phyloP scores from a whole-genome alignment of 2,888 invertebrate genomes.

The Cheiracanthium punctorium region DNA sequence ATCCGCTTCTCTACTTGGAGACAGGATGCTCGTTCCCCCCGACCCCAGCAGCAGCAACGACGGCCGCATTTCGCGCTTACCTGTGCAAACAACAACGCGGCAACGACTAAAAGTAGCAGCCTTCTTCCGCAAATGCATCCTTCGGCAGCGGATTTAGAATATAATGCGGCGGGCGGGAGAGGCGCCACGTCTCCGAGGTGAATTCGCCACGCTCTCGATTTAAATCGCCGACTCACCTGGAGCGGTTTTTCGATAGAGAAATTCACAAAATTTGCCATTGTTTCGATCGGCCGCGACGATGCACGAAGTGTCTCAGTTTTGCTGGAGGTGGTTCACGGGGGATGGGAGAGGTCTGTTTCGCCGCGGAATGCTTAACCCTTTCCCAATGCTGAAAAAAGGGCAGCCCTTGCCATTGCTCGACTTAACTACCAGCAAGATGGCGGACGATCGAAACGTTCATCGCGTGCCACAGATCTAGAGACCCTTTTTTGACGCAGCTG shows the following conservation, averaged over 20 bases:
- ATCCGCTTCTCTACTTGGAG: background rate
- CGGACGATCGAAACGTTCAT: too few species aligned
- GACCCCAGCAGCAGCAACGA: constrained; percentile 24
- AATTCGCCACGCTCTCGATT: constrained; percentile 51
- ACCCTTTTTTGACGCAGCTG: too few species aligned
- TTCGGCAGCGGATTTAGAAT: constrained; percentile 32
- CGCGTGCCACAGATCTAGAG: too few species aligned
- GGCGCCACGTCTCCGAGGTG: background rate
- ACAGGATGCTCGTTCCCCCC: background rate
- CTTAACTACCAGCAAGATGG: too few species aligned
- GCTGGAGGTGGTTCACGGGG: too few species aligned
- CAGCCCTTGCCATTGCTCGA: too few species aligned
- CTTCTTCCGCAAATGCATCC: constrained; percentile 22
- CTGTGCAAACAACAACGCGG: constrained; percentile 63
- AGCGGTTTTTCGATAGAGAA: background rate
- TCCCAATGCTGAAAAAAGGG: too few species aligned
- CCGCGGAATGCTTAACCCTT: too few species aligned
- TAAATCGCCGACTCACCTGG: constrained; percentile 47
- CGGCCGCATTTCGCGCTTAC: constrained; percentile 60
- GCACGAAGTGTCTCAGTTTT: background rate
- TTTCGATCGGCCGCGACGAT: too few species aligned
- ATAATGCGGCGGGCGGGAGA: constrained; percentile 16
- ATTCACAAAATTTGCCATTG: too few species aligned
- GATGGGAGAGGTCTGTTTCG: too few species aligned
- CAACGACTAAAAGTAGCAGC: constrained; percentile 48